phyloP scores from a whole-genome alignment of 2,113 vertebrate species.

The Gymnocephalus cernua region DNA sequence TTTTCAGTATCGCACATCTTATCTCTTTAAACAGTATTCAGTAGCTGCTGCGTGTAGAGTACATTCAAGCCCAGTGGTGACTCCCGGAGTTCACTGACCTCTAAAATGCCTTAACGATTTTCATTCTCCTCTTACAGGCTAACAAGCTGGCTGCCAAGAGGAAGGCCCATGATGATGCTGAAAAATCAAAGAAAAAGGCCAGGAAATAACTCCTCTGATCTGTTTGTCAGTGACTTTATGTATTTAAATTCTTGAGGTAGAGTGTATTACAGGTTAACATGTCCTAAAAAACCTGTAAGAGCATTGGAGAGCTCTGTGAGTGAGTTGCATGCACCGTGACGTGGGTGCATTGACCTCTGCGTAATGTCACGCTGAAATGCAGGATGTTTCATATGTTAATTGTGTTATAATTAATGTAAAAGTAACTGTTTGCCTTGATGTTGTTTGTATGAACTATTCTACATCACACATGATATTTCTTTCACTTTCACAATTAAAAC shows the following conservation, averaged over 20 bases:
- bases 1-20: conserved; percentile 9
- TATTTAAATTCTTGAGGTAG: conserved; percentile 27
- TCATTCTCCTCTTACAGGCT: conserved; percentile 81
- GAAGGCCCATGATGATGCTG: conserved; percentile 89
- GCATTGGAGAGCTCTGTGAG: background rate
- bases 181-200: conserved; percentile 88
- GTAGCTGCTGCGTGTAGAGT: conserved; percentile 18
- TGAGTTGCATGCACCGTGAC: background rate
- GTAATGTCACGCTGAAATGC: conserved; percentile 22
- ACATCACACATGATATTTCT: conserved; percentile 29
- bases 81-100: conserved; percentile 31
- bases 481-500: conserved; percentile 15
- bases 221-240: conserved; percentile 38
- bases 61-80: conserved; percentile 1
- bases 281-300: conserved; percentile 24
- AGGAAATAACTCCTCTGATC: conserved; percentile 51
- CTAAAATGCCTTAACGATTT: conserved; percentile 53
- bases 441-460: conserved; percentile 33
- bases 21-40: conserved; percentile 39
- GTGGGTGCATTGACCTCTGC: conserved; percentile 1
- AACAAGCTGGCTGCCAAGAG: conserved; percentile 95
- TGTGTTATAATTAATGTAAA: conserved; percentile 55
- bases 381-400: conserved; percentile 22
- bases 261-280: conserved; percentile 9
- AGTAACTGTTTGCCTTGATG: background rate